These are phyloP conservation scores for Ephydatia muelleri DNA, from an alignment of 37 sponge, comb jelly and placozoan genomes.

Conservation along the genomic window DNA sequence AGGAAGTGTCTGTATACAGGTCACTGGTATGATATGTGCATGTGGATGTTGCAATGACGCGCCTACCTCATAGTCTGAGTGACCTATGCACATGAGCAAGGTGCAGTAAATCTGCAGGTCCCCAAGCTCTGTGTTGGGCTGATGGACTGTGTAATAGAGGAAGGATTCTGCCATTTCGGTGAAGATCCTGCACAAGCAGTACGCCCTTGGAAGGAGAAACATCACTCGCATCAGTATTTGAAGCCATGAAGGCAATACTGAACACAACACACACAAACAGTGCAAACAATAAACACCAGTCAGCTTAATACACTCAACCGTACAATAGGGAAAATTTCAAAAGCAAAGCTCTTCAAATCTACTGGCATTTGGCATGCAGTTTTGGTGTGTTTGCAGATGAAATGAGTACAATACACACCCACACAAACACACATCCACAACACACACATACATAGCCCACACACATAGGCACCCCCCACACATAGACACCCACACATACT, in stretches of 20 bases:
- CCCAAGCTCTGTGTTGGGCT: constrained; percentile 65
- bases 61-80: constrained; percentile 66
- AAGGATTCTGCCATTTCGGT: constrained; percentile 83
- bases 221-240: too few species aligned
- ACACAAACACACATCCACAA: neutral
- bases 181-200: constrained; percentile 75
- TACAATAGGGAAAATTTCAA: too few species aligned
- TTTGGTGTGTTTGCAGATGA: too few species aligned
- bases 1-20: neutral
- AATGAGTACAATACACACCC: neutral
- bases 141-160: constrained; percentile 49
- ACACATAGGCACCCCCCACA: constrained; percentile 1
- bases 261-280: neutral
- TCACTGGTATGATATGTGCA: neutral
- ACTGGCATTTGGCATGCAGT: too few species aligned
- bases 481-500: neutral
- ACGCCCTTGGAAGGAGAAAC: constrained; percentile 45
- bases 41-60: neutral
- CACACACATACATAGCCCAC: neutral
- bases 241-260: neutral
- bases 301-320: neutral
- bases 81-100: constrained; percentile 54
- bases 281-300: neutral
- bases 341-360: too few species aligned
- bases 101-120: constrained; percentile 45